Evolutionary conservation across 37 sponge, comb jelly and placozoan genomes (phyloP).

Genomic region (Halisarca cf. caerulea): DNA sequence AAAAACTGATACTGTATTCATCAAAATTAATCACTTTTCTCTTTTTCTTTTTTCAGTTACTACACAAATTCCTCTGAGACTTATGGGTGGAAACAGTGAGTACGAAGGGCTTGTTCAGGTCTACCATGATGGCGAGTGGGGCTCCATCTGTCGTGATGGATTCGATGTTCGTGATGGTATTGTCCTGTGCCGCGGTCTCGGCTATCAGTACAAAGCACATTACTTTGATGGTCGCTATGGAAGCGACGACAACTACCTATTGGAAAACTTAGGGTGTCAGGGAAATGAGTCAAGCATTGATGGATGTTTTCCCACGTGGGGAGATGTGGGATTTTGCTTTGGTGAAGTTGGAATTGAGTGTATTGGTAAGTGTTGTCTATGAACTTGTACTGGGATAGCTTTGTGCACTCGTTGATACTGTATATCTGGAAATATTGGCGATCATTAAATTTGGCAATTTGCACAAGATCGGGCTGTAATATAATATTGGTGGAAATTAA

Average conservation of each 20-base stretch:
- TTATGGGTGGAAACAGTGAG: not conserved
- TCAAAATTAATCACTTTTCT: no score
- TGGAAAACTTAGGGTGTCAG: slow-evolving; percentile 58
- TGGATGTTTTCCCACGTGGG: slow-evolving; percentile 35
- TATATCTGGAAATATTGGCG: no score
- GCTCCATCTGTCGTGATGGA: not conserved
- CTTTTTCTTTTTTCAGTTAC: no score
- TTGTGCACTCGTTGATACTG: no score
- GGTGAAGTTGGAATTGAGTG: slow-evolving; percentile 12
- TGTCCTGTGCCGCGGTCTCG: not conserved
- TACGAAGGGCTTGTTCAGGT: slow-evolving; percentile 4
- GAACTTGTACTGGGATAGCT: no score
- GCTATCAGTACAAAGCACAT: not conserved
- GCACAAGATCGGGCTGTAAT: no score
- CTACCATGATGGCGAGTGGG: not conserved
- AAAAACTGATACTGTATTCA: no score
- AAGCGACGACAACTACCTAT: slow-evolving; percentile 1
- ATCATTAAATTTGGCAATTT: no score
- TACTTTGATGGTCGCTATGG: slow-evolving; percentile 31
- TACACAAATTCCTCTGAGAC: not conserved
- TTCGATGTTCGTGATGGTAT: not conserved
- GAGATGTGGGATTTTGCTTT: slow-evolving; percentile 38
- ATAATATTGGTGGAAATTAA: no score
- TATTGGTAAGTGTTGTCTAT: no score
- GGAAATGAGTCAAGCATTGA: slow-evolving; percentile 42